Evolutionary conservation across 2,113 vertebrate species (phyloP), one percentile per base, ranked within the genome.

Genomic region (Coptodon bakossiorum): DNA sequence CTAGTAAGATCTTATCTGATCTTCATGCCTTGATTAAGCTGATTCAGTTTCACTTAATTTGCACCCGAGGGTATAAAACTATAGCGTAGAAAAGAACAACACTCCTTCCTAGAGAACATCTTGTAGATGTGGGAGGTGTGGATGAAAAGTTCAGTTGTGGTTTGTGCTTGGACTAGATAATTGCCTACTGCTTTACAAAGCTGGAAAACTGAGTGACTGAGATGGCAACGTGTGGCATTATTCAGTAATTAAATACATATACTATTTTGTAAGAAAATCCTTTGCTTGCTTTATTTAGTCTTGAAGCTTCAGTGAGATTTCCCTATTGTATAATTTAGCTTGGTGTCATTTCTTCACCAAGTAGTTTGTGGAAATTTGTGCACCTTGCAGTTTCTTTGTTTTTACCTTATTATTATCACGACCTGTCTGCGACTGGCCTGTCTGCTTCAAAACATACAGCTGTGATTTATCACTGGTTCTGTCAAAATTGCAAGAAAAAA

Each of bases 1-100:
- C 38, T 13, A n/a, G 80, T 87, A 88, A 52, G 54, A 78, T 89
- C 85, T 24, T 71, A 82, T 93, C 90, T 84, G 2, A 86, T 90
- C 84, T 81, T n/a, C 38, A 17, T 31, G 4, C 87, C 27, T 9
- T 82, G 80, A 86, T 73, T 31, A 45, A 83, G 73, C 68, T 38
- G 61, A 90, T 91, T 91, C 16, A 17, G 73, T 63, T 90, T 82
- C 81, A 5, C 73, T 50, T 19, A 2, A 63, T 76, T 43, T 40
- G 82, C n/a, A n/a, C 79, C 24, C 3, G 12, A 13, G 79, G 80
- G 85, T 52, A n/a, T 66, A 31, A 50, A 73, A 34, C 78, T 29
- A 43, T 12, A 71, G 83, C 27, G n/a, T 61, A 45, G 57, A 52
- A 53, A 12, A 38, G 45, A 81, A 71, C 45, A 54, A 7, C 17